Evolutionary conservation across 2,888 invertebrate genomes (phyloP), one percentile per base, ranked within the genome.

Genomic region (Brenthis hecate): DNA sequence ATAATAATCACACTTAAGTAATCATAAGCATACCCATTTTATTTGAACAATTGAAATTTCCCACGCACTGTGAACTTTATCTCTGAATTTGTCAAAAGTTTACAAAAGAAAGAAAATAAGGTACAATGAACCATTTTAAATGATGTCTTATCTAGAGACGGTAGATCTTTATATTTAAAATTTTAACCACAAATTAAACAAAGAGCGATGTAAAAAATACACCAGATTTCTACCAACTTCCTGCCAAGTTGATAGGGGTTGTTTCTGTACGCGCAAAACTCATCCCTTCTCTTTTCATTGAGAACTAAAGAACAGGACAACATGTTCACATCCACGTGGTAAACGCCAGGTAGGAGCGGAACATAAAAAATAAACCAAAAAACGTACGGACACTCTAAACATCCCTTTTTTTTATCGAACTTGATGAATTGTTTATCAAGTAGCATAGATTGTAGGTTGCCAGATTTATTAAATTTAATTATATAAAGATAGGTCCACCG

Each of bases 141-240:
- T 36, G 78, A 76, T 67, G 74, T 68, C 83, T 88, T 89, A 89
- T 90, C 87, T 86, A 76, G 76, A 72, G 85, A 85, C 84, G 80
- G 81, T 80, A 78, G 79, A 86, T 85, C 86, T 85, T 85, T 83
- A 79, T 76, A 80, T 78, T 82, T 82, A 85, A 86, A 84, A 86
- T 85, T 80, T 79, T 78, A 82, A 85, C 85, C 88, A 86, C 85
- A 82, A 86, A 85, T 85, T 84, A 88, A 87, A 90, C 87, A 87
- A 84, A 83, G 75, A 78, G 75, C 82, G 82, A 74, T 81, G 81
- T 85, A 87, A 89, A 89, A 92, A 90, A 88, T 81, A 86, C 82
- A 88, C 88, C 92, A 92, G 92, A 91, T 91, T 89, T 88, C 83
- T 80, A 87, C 82, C 75, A 80, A 92, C 92, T 91, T 92, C 92